Percentiles rank a stretch among this genome's conserved stretches.
These are phyloP conservation scores for Zaprionus lineosus DNA, from an alignment of 2,888 invertebrate genomes.

Conservation along the genomic window DNA sequence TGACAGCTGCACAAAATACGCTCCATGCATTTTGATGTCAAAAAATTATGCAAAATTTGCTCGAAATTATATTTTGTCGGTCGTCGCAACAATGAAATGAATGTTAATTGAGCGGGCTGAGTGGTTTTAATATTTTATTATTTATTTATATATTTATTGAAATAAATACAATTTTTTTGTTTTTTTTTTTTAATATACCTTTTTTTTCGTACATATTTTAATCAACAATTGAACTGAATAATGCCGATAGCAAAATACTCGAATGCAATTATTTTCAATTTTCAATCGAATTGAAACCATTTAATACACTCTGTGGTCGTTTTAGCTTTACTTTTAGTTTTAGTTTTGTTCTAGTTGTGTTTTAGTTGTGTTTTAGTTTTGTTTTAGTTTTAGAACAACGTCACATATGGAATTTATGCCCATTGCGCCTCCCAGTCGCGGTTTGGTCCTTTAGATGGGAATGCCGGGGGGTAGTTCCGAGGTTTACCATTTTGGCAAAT, in stretches of 20 bases:
- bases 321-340: not conserved
- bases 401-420: too few species aligned
- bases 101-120: conserved; percentile 5
- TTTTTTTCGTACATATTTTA: too few species aligned
- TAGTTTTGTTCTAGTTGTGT: not conserved
- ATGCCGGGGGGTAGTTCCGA: not conserved
- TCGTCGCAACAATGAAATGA: not conserved
- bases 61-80: conserved; percentile 13
- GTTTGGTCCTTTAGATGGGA: too few species aligned
- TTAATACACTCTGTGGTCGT: conserved; percentile 7
- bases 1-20: conserved; percentile 29
- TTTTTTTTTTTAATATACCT: too few species aligned
- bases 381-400: too few species aligned
- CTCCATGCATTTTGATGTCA: conserved; percentile 12
- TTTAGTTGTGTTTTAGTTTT: too few species aligned
- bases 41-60: conserved; percentile 37
- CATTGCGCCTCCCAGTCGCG: too few species aligned
- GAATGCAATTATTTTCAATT: conserved; percentile 16
- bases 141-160: not conserved
- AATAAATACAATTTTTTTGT: too few species aligned
- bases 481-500: not conserved
- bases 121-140: not conserved
- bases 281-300: conserved; percentile 4
- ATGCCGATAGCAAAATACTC: conserved; percentile 8
- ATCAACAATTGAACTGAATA: conserved; percentile 7